Conservation (phyloP, 1,140 invertebrate species). For the Macrobrachium nipponense region DNA sequence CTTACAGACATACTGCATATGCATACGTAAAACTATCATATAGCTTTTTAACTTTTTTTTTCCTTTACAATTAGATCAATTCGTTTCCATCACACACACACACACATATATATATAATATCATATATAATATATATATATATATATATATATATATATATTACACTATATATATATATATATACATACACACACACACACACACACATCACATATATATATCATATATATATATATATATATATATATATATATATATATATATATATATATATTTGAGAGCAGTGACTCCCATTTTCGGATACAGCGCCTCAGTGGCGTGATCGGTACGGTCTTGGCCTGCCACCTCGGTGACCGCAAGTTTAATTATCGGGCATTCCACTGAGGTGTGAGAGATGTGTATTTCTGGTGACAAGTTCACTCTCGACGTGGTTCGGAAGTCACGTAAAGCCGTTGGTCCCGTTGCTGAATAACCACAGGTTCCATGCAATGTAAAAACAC, state of each 20-base stretch:
- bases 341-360: too few relatives aligned
- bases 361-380: too few relatives aligned
- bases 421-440: too few relatives aligned
- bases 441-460: too few relatives aligned
- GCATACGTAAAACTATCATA: not conserved
- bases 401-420: too few relatives aligned
- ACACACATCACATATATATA: conserved; percentile 20
- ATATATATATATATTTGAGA: conserved; percentile 14
- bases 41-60: too few relatives aligned
- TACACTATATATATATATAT: not conserved
- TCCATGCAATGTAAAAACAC: too few relatives aligned
- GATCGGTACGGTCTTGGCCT: too few relatives aligned
- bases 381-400: too few relatives aligned
- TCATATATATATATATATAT: not conserved
- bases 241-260: not conserved
- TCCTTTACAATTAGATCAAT: not conserved
- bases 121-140: conserved; percentile 28
- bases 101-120: conserved; percentile 19
- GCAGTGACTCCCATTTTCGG: not conserved
- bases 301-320: too few relatives aligned
- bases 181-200: not conserved
- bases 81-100: not conserved
- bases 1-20: not conserved
- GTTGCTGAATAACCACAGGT: too few relatives aligned
- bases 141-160: conserved; percentile 20